These are phyloP conservation scores for Engystomops pustulosus DNA, from an alignment of 2,113 vertebrate genomes.

Conservation along the genomic window DNA sequence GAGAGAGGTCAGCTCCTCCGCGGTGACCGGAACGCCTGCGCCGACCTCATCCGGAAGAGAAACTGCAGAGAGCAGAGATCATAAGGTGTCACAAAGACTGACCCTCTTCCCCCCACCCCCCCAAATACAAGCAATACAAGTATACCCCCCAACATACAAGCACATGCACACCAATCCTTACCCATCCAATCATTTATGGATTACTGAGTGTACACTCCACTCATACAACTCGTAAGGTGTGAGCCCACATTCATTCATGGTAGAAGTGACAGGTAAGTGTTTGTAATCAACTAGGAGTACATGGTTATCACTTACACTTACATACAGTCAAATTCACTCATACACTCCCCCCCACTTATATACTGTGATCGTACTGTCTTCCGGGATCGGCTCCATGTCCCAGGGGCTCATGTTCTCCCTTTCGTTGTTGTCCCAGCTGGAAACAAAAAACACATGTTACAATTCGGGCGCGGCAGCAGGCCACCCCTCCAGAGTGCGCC, in stretches of 20 bases:
- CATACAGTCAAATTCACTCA: neutral
- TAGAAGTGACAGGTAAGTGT: too few species aligned
- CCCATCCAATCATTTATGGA: neutral
- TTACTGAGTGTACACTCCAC: too few species aligned
- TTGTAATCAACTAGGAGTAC: too few species aligned
- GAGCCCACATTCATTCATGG: neutral
- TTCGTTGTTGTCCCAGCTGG: slow-evolving; percentile 97
- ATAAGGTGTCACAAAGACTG: neutral
- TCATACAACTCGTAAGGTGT: too few species aligned
- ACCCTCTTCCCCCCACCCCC: neutral
- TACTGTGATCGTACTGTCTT: slow-evolving; percentile 80
- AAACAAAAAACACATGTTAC: neutral
- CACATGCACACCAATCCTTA: neutral
- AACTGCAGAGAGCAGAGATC: slow-evolving; percentile 65
- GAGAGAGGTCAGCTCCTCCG: slow-evolving; percentile 88
- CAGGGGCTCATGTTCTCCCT: slow-evolving; percentile 97
- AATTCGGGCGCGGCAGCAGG: too few species aligned
- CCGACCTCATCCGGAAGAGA: slow-evolving; percentile 89
- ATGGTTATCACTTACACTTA: too few species aligned
- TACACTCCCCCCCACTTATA: neutral
- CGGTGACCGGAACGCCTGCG: slow-evolving; percentile 89
- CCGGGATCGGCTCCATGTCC: slow-evolving; percentile 98
- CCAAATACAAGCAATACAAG: too few species aligned
- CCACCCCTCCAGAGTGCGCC: too few species aligned
- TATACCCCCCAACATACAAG: neutral